Evolutionary conservation across 2,797 vertebrate genomes (phyloP), one percentile per base, ranked within the genome.

Genomic region (Manis crassicaudata): DNA sequence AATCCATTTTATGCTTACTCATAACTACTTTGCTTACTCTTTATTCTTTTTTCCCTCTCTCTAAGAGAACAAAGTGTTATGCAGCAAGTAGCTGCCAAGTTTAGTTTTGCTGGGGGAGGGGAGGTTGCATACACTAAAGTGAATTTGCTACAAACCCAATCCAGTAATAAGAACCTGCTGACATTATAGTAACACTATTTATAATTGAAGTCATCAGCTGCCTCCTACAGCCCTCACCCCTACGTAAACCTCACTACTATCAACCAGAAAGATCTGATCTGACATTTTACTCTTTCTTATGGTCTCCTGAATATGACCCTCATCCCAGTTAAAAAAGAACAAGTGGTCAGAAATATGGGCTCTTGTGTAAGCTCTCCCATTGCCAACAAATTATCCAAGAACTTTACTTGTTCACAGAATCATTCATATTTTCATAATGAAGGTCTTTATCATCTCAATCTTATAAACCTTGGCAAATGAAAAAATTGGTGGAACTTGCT

Each of bases 401-500:
- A 23, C 2, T 73, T 82, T 35, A 35, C 77, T 93, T 70, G 12
- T 58, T 83, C n/a, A 20, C 65, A 62, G 27, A 91, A 73, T 72
- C 27, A 84, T 83, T 35, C 2, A 65, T 20, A 35, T 25, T 43
- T 21, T 83, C 37, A 4, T 62, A 80, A 90, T 54, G 46, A 92
- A 84, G 32, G 54, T 70, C 65, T 23, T 89, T 67, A 20, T 88
- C 43, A 54, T 58, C 75, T 92, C 21, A 70, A 56, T 81, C 80
- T 87, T 90, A 62, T 4, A 82, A 84, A 65, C 0, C 3, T 82
- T 84, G 94, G 12, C 32, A 90, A 79, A 68, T 65, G 83, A 93
- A 80, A 90, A 67, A 82, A 58, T 37, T 67, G 14, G 27, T 73
- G 32, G n/a, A 93, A 65, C 54, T 56, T 77, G n/a, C 25, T 94